Evolutionary conservation across 1,140 invertebrate species (phyloP).

Genomic region (Helicoverpa zea): DNA sequence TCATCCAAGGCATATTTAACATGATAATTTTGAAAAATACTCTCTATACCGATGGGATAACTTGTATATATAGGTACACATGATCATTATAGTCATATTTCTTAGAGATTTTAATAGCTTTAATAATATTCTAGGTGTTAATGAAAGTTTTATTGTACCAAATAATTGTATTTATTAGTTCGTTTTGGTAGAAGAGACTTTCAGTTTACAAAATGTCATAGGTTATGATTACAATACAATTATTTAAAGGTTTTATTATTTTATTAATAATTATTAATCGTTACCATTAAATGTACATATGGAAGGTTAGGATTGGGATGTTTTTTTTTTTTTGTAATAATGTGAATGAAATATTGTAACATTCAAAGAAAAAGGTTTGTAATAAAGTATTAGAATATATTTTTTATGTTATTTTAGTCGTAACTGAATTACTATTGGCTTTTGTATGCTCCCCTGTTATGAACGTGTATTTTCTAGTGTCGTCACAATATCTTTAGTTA

Average conservation of each 20-base stretch:
- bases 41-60: conserved; percentile 38
- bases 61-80: conserved; percentile 70
- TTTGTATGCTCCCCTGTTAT: not conserved
- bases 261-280: conserved; percentile 73
- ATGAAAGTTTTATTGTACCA: conserved; percentile 82
- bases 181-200: conserved; percentile 81
- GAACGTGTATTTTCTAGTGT: not conserved
- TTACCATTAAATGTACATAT: conserved; percentile 80
- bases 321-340: conserved; percentile 64
- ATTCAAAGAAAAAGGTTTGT: conserved; percentile 73
- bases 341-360: conserved; percentile 73
- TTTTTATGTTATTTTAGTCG: conserved; percentile 55
- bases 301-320: conserved; percentile 63
- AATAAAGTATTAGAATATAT: conserved; percentile 75
- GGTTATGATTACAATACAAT: conserved; percentile 70
- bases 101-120: conserved; percentile 81
- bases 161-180: conserved; percentile 83
- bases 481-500: conserved; percentile 15
- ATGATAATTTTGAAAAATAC: conserved; percentile 37
- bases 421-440: conserved; percentile 10
- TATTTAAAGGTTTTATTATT: conserved; percentile 77
- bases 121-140: conserved; percentile 75
- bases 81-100: conserved; percentile 80
- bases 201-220: conserved; percentile 79
- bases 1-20: conserved; percentile 22